Evolutionary conservation across 1,140 invertebrate species (phyloP), one percentile per base, ranked within the genome.

Genomic region (Procambarus clarkii): DNA sequence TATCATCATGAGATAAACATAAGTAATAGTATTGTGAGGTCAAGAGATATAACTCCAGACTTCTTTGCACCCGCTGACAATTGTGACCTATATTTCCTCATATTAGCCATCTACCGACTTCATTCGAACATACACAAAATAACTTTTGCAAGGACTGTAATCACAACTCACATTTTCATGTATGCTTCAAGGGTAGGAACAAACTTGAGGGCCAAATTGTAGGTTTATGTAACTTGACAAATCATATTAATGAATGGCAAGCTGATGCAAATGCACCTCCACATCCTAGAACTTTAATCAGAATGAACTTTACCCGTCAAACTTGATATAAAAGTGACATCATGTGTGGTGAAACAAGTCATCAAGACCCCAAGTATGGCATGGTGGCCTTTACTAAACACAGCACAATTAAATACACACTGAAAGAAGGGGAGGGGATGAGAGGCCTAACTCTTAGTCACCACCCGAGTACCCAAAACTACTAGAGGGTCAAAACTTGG

Each of bases 381-480:
- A 24, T 13, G 24, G 80, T n/a, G 54, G 24, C 80, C 34, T 50
- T 58, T 82, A 54, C 80, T 82, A 58, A 82, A 58, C 80, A 82
- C 80, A 60, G 80, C 80, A 82, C 50, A 58, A 82, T 82, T 18
- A 79, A 50, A 82, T 58, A 82, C 80, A 54, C 69, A 74, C 69
- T 74, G 69, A 58, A 82, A 82, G 50, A 58, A 80, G 21, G 80
- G 50, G 24, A 79, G 48, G 48, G 48, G 45, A n/a, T 79, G 77
- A 79, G 44, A 79, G 77, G 77, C 77, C 69, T 74, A 74, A 74
- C 69, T 74, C 21, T 74, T 74, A 74, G 69, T 74, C 69, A 74
- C 69, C 69, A 74, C 69, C 69, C 24, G n/a, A 34, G 69, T 74
- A 74, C 69, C 69, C 69, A 74, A 8, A 74, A 74, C 69, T 74